Evolutionary conservation across 2,797 vertebrate species (phyloP), one percentile per base, ranked within the genome.

Genomic region (Argya squamiceps): DNA sequence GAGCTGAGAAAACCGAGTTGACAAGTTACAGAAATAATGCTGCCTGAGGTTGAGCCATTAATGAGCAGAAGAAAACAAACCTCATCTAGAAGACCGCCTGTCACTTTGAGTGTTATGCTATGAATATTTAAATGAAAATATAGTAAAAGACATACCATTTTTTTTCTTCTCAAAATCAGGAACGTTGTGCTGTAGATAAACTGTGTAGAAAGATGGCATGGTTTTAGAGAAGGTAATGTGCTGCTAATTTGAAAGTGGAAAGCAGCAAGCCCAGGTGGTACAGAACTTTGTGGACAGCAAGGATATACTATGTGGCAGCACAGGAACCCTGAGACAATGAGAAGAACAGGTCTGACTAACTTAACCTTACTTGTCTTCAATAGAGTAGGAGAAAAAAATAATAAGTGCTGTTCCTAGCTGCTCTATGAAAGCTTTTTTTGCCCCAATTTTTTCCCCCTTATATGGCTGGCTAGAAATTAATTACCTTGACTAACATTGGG

Each of bases 1-100:
- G 93, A 92, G 76, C 50, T 87, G 79, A 89, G 77, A 89, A 92
- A 92, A 79, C 46, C 0, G 0, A 90, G 77, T 9, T 73, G 90
- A 89, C 84, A 78, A 91, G 82, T 74, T 89, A 83, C 41, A 89
- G 88, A 92, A 94, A 84, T 88, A 95, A 56, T 37, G 65, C 47
- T 81, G 92, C 85, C 94, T 65, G 83, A 92, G 90, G 70, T 69
- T 86, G 86, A 69, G 84, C 55, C 70, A 70, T 84, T 95, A 94
- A 90, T 79, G 77, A 95, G 83, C 69, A 82, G 78, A 90, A 78
- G 89, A 86, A 93, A 85, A 81, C 67, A 95, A 95, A 93, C 55
- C 67, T 86, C 44, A 76, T 90, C 55, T 37, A 95, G 85, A 88
- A 78, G 93, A 62, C 80, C 0, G 4, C 74, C 90, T 93, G 90